phyloP scores from a whole-genome alignment of 2,113 vertebrate genomes.

The Chloroceryle aenea region DNA sequence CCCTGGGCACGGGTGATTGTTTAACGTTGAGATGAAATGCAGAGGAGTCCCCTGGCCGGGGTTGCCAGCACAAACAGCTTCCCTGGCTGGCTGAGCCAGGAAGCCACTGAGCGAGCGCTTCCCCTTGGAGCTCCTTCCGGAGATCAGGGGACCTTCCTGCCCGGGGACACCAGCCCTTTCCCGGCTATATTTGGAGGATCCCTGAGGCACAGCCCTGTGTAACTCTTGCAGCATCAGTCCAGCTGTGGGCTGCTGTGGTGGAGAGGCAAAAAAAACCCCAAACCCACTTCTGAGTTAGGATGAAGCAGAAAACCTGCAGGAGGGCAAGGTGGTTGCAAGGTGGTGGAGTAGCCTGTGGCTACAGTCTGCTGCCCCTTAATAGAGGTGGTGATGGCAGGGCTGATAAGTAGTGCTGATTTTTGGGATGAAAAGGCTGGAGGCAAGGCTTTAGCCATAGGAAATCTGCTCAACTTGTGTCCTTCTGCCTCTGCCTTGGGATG shows the following conservation, averaged over 20 bases:
- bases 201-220: fast-evolving
- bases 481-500: neutral
- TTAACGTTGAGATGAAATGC: neutral
- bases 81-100: neutral
- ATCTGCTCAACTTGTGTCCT: neutral
- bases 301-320: neutral
- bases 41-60: fast-evolving
- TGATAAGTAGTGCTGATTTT: neutral
- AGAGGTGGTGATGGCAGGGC: neutral
- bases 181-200: neutral
- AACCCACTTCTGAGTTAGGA: neutral
- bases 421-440: neutral
- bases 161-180: neutral
- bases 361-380: fast-evolving
- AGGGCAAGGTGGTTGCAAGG: neutral
- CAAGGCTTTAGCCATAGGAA: neutral
- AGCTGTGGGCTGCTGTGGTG: neutral
- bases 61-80: neutral
- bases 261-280: no score
- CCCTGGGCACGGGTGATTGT: neutral
- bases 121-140: neutral
- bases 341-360: neutral
- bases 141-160: neutral
- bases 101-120: neutral
- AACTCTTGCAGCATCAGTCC: neutral